Evolutionary conservation across 2,888 invertebrate species (phyloP), one percentile per base, ranked within the genome.

Genomic region (Aphodius sticticus): DNA sequence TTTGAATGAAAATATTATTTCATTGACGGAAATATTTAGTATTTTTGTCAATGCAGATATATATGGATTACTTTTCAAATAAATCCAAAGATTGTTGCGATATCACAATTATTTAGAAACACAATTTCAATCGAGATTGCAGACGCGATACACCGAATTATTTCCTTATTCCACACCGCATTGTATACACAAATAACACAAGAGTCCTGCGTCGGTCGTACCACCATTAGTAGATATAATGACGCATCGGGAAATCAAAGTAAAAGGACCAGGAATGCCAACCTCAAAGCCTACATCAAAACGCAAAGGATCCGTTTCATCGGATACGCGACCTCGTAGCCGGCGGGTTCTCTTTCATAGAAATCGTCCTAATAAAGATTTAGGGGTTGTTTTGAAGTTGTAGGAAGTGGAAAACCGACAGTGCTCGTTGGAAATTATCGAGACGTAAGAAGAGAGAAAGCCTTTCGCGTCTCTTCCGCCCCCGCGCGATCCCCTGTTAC

Each of bases 311-410:
- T 5, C 53, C 12, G 53, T 53, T 53, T 53, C 6, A 0, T 53
- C 53, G 53, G 53, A 53, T 53, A 53, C 12, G 26, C 26, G 53
- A 5, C 53, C 53, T 53, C 53, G 53, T 12, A 9, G 9, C 53
- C 12, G 53, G 53, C 53, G 7, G 53, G 53, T 53, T 5, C 9
- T 7, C 6, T 53, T 53, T 53, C 12, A 53, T 53, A 53, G 53
- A 53, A 53, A 53, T 53, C 53, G 81, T 80, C 81, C 79, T 82
- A 82, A 82, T 82, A 82, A 82, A 82, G 84, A 85, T 84, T 83
- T 85, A 84, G 82, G 53, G 78, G 78, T 77, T 82, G 82, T 83
- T 83, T 82, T 82, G 82, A 83, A 83, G 77, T 82, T 81, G 82
- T 82, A 83, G 36, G 74, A 74, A 74, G 36, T 74, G 74, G 74